Base-by-base conservation (phyloP, 2,797 vertebrate species). In the Gymnothorax reevesii region DNA sequence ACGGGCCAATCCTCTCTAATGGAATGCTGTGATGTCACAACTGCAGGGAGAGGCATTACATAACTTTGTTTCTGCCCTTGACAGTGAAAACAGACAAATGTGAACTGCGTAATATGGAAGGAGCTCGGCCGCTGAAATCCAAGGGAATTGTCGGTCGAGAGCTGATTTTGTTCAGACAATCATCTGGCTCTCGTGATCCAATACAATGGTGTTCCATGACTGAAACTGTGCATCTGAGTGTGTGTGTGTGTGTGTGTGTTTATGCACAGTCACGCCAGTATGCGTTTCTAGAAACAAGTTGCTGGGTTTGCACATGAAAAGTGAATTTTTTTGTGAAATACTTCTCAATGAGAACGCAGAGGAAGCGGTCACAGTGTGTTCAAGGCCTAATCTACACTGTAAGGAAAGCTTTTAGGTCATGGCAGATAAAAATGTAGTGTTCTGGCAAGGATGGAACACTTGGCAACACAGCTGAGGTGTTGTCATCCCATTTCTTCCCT, bases 241-340 rank as follows among this genome's bases (percentile, higher is more conserved):
- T 33, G 25, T 73, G 69, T 73, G 69, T 73, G 69, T 27, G 69
- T n/a, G 15, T 20, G 52, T 62, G 60, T 54, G 64, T 12, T 42
- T 55, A n/a, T 10, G 64, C 25, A 64, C 6, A 22, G 10, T 49
- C 62, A 4, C 5, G 33, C 7, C 7, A 73, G 42, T 15, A 4
- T 33, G 52, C 88, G 90, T 93, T 92, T 92, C 91, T 92, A 12
- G 33, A 42, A 42, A 42, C 33, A 42, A 42, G 2, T 42, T 42
- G 33, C 33, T 42, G 33, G 33, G 33, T 42, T 42, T 42, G 33
- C 33, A 42, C 33, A 42, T 42, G 33, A 42, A 42, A 42, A 42
- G 33, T 42, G 33, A 42, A 42, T 42, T 2, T 42, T 42, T 42
- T 12, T 17, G 62, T 17, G 4, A 0, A 15, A 64, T 3, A 64